Percentiles rank a stretch among this genome's conserved stretches.
Evolutionary conservation across 2,888 invertebrate species (phyloP).

Genomic region (Schizaphis graminum): DNA sequence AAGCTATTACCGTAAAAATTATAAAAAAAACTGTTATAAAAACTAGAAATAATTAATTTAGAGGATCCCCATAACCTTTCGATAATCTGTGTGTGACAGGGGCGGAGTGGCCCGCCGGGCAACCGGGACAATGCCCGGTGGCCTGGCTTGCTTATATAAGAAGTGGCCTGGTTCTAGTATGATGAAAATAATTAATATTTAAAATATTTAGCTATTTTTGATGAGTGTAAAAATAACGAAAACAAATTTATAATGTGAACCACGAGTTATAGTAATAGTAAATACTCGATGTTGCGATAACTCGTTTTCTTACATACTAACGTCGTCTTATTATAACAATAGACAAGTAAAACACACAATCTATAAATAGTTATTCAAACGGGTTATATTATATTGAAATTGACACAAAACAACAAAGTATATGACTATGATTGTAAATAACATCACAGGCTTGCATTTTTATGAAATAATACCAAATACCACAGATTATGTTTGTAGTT

Average conservation of each 20-base stretch:
- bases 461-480: background rate
- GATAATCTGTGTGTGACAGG: too few species aligned
- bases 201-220: background rate
- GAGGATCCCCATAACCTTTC: too few species aligned
- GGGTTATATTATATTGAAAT: background rate
- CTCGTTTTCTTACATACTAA: background rate
- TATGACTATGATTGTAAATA: background rate
- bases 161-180: background rate
- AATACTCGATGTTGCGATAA: background rate
- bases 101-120: background rate
- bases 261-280: background rate
- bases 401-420: background rate
- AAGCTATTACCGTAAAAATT: too few species aligned
- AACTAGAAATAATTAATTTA: too few species aligned
- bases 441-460: background rate
- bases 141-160: background rate
- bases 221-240: background rate
- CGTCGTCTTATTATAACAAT: background rate
- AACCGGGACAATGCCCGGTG: background rate
- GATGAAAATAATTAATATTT: constrained; percentile 3
- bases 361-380: background rate
- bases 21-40: too few species aligned
- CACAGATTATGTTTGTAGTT: background rate
- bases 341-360: background rate
- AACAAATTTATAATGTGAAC: constrained; percentile 13